Conservation (phyloP, 2,797 vertebrate species). For the Aplochiton taeniatus region DNA sequence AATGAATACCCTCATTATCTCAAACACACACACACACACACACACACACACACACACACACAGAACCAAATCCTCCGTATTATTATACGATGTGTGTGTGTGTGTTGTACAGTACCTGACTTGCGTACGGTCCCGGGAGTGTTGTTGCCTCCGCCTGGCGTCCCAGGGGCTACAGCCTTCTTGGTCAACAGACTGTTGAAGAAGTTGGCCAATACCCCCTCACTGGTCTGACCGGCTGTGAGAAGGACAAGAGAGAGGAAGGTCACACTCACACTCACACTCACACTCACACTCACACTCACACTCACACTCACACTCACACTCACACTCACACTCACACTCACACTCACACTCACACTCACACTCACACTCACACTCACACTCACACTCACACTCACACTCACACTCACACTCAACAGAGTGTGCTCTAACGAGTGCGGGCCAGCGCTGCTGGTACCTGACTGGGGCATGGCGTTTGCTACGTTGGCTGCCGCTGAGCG, state of each 20-base stretch:
- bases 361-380: constrained; percentile 5
- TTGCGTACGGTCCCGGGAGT: constrained; percentile 92
- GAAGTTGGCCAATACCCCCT: constrained; percentile 98
- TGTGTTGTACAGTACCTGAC: constrained; percentile 77
- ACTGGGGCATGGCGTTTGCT: constrained; percentile 93
- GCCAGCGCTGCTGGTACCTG: no score
- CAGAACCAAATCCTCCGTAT: no score
- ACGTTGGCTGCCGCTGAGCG: constrained; percentile 93
- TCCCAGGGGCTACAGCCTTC: constrained; percentile 90
- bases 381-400: not conserved
- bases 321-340: constrained; percentile 7
- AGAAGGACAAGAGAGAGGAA: no score
- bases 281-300: not conserved
- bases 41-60: no score
- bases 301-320: constrained; percentile 21
- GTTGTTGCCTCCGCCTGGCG: constrained; percentile 82
- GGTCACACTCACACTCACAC: not conserved
- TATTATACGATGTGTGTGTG: not conserved
- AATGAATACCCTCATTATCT: no score
- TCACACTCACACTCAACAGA: no score
- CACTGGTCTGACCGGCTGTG: constrained; percentile 92
- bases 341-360: not conserved
- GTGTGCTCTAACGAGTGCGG: no score
- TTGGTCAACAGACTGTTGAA: constrained; percentile 98
- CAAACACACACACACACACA: no score